Conservation (phyloP, 2,888 invertebrate genomes). For the Melinaea menophilus region DNA sequence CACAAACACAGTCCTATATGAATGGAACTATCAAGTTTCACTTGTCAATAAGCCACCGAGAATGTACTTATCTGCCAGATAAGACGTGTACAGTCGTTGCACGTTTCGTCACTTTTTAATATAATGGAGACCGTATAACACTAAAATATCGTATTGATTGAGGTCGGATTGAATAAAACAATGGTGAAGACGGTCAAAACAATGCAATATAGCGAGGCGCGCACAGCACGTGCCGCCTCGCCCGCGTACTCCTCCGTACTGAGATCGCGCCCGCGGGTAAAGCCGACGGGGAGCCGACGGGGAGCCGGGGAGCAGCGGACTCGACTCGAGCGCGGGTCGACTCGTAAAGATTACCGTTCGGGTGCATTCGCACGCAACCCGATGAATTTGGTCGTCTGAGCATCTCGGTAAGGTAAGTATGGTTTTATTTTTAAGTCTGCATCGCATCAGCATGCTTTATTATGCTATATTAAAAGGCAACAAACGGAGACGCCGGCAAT, state of each 20-base stretch:
- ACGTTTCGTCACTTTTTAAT: conserved; percentile 42
- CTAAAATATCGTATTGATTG: conserved; percentile 65
- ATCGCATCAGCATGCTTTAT: conserved; percentile 31
- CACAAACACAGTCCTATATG: conserved; percentile 57
- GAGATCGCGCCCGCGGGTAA: conserved; percentile 22
- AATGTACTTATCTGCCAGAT: conserved; percentile 40
- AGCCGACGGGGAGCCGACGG: conserved; percentile 11
- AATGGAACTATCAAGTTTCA: conserved; percentile 67
- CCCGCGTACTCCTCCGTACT: conserved; percentile 73
- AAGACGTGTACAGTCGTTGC: conserved; percentile 49
- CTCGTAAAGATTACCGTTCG: conserved; percentile 62
- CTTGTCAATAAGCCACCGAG: conserved; percentile 69
- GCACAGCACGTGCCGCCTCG: conserved; percentile 75
- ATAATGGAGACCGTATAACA: conserved; percentile 55
- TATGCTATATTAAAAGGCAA: neutral
- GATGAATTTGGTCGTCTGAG: conserved; percentile 50
- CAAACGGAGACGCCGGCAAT: neutral
- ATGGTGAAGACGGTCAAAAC: conserved; percentile 65
- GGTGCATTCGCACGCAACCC: conserved; percentile 61
- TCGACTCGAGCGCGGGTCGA: conserved; percentile 28
- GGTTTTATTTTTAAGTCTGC: conserved; percentile 51
- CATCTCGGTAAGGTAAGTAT: conserved; percentile 47
- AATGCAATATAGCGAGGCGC: conserved; percentile 71
- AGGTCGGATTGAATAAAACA: conserved; percentile 65
- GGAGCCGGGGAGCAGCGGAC: conserved; percentile 32